Conservation (phyloP, 2,797 vertebrate genomes). For the Silurus aristotelis region DNA sequence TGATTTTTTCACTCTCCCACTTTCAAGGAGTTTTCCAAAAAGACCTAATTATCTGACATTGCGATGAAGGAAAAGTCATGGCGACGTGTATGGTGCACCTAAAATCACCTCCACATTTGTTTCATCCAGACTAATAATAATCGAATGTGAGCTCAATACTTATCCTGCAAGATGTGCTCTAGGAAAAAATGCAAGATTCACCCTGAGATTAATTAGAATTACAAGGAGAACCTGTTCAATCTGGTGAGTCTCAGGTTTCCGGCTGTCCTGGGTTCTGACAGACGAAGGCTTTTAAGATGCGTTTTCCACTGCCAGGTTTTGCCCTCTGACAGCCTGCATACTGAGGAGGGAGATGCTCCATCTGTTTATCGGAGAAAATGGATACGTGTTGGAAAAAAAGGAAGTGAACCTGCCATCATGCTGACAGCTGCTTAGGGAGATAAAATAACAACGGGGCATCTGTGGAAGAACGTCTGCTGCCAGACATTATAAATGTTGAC, state of each 20-base stretch:
- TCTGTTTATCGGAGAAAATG: conserved; percentile 55
- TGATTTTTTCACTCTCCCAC: background rate
- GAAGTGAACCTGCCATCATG: conserved; percentile 38
- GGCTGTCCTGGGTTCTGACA: conserved; percentile 38
- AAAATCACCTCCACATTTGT: background rate
- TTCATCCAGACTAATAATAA: background rate
- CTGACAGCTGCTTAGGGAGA: conserved; percentile 53
- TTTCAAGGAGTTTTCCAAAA: background rate
- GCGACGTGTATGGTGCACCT: background rate
- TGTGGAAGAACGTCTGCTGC: conserved; percentile 21
- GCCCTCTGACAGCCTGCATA: conserved; percentile 43
- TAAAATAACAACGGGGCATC: conserved; percentile 44
- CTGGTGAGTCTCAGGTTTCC: conserved; percentile 24
- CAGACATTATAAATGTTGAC: conserved; percentile 30
- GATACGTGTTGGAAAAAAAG: conserved; percentile 34
- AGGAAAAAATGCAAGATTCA: conserved; percentile 3
- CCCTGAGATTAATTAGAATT: conserved; percentile 32
- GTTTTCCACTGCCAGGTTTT: conserved; percentile 33
- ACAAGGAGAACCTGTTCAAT: background rate
- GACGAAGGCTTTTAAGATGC: conserved; percentile 44
- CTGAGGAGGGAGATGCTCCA: conserved; percentile 45
- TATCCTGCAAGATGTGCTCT: background rate
- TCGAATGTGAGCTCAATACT: background rate
- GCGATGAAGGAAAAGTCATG: background rate
- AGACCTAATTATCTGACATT: conserved; percentile 6